Base-by-base conservation (phyloP, 2,113 vertebrate genomes). In the Ardeotis arabs region DNA sequence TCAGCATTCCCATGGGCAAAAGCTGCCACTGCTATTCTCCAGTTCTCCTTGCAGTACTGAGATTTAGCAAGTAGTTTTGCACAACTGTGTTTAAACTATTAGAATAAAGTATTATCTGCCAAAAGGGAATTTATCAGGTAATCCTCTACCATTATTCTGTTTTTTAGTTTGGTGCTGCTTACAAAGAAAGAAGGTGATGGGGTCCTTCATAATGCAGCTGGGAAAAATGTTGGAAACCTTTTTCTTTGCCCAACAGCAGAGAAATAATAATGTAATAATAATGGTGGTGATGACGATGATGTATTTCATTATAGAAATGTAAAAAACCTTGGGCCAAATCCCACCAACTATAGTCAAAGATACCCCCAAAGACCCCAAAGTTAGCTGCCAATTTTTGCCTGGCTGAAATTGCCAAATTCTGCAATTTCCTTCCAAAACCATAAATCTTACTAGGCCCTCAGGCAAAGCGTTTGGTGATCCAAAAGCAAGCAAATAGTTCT, bases 251-350 rank as follows among this genome's bases (percentile, higher is more conserved):
- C 50, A 87, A 79, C 47, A 90, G 44, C 53, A 87, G 60, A 95
- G 60, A 95, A 95, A 64, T 91, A 84, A 92, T 89, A 92, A 84
- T 78, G 33, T 69, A 69, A 22, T 74, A 84, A 78, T 92, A 80
- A 52, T 56, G 15, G 47, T 82, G n/a, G 9, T 87, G 58, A 29
- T 91, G 41, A 74, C 81, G 15, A 58, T 81, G 44, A 87, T 79
- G 35, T 78, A 95, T 93, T 87, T 93, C 25, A 58, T 89, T 77
- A 70, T 4, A 83, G 59, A 94, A 79, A 80, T 56, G 24, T 87
- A 60, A 87, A 89, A 90, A 80, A 27, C 13, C 55, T 62, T 62
- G 37, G 44, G 35, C 80, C 69, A 89, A 58, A 75, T 90, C 47
- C 72, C 44, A 70, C 39, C 55, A 72, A 39, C 83, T 81, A 2